These are phyloP conservation scores for Ameiurus melas DNA, from an alignment of 2,113 vertebrate species.

Conservation along the genomic window DNA sequence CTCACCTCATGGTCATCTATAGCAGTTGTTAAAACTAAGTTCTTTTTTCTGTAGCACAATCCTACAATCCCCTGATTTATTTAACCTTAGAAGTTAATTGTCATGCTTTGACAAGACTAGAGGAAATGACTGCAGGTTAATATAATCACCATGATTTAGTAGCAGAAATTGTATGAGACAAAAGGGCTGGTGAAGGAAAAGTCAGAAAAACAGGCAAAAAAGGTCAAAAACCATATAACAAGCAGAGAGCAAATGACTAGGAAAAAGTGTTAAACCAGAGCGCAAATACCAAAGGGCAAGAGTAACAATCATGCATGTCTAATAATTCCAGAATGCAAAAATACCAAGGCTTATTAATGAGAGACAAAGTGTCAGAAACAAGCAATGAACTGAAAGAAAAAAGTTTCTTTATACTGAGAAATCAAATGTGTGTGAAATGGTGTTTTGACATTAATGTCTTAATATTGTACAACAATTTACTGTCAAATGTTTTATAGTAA, in stretches of 20 bases:
- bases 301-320: not conserved
- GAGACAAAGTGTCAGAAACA: not conserved
- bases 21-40: not conserved
- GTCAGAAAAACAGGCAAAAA: not conserved
- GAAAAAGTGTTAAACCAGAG: not conserved
- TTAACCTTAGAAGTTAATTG: not conserved
- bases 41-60: not conserved
- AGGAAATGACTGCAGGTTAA: not conserved
- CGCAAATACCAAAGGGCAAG: not conserved
- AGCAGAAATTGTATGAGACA: not conserved
- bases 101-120: not conserved
- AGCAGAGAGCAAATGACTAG: not conserved
- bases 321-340: conserved; percentile 1
- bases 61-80: not conserved
- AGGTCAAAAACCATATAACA: not conserved
- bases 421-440: not conserved
- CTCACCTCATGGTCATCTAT: not conserved
- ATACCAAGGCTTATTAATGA: not conserved
- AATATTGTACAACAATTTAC: not conserved
- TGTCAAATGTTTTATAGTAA: not conserved
- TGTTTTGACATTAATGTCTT: not conserved
- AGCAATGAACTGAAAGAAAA: not conserved
- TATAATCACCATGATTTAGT: not conserved
- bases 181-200: not conserved
- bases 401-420: not conserved